A percentile compares a stretch with the other conserved stretches of the same genome.
These are phyloP conservation scores for Lordiphosa collinella DNA, from an alignment of 1,140 invertebrate genomes.

Conservation along the genomic window DNA sequence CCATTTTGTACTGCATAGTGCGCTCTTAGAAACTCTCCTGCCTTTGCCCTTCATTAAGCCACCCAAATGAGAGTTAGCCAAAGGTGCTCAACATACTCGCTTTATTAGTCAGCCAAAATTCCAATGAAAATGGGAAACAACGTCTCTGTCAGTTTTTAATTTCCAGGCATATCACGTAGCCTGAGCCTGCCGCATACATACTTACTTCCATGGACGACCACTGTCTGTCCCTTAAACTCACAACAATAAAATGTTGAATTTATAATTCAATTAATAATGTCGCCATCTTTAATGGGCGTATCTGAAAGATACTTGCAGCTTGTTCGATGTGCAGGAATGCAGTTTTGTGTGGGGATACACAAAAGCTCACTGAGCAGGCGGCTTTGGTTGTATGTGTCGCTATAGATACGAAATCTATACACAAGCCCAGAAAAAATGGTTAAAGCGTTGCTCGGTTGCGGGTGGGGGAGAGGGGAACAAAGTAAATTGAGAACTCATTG, in stretches of 20 bases:
- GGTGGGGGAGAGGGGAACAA: conserved; percentile 7
- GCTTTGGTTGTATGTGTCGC: conserved; percentile 23
- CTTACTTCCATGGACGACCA: too few species aligned
- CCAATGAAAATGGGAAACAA: conserved; percentile 33
- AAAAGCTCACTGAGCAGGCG: conserved; percentile 26
- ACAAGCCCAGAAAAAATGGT: not conserved
- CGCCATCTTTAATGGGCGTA: conserved; percentile 22
- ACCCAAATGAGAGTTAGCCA: conserved; percentile 64
- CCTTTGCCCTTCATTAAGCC: conserved; percentile 10
- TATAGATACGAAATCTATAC: conserved; percentile 57
- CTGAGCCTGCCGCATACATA: too few species aligned
- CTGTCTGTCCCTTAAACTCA: conserved; percentile 18
- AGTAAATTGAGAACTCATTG: conserved; percentile 76
- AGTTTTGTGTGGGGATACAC: conserved; percentile 1
- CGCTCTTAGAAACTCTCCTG: not conserved
- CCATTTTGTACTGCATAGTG: conserved; percentile 9
- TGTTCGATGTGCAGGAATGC: conserved; percentile 32
- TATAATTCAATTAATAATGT: conserved; percentile 80
- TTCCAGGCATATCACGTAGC: conserved; percentile 61
- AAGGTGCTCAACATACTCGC: conserved; percentile 19
- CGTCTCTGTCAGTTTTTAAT: conserved; percentile 18
- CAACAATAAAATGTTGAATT: conserved; percentile 75
- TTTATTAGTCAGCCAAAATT: conserved; percentile 58
- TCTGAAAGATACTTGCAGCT: conserved; percentile 7
- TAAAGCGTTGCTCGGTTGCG: not conserved